A percentile compares a stretch with the other conserved stretches of the same genome.
These are phyloP conservation scores for Gasterosteus aculeatus DNA, from an alignment of 2,113 vertebrate species.

Conservation along the genomic window DNA sequence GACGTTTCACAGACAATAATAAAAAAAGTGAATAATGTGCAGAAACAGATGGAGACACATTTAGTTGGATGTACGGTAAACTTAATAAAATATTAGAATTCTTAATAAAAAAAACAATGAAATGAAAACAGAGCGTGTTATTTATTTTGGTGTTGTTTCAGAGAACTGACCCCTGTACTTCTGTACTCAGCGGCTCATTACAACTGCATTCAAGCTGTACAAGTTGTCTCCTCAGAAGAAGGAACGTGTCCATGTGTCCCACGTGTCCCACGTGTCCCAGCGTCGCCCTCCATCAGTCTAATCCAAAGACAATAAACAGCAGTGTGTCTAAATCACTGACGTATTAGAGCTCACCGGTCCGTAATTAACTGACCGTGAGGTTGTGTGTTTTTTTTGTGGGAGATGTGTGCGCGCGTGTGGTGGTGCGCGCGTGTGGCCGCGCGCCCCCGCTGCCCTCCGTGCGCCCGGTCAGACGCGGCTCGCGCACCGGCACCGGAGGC, in stretches of 20 bases:
- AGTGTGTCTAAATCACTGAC: background rate
- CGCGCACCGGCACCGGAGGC: slow-evolving; percentile 26
- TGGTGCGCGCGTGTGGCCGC: background rate
- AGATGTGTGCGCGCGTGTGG: background rate
- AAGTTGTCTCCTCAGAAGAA: background rate
- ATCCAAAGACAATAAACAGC: slow-evolving; percentile 15
- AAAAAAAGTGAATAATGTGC: background rate
- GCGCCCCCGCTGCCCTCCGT: slow-evolving; percentile 22
- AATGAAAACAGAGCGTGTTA: too few relatives aligned
- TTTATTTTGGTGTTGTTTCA: background rate
- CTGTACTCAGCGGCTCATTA: slow-evolving; percentile 33
- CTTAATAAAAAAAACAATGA: background rate
- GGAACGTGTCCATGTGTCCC: background rate
- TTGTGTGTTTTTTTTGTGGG: too few relatives aligned
- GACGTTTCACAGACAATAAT: background rate
- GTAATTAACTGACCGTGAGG: too few relatives aligned
- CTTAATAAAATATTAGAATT: background rate
- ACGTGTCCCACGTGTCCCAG: background rate
- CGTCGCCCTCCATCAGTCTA: background rate
- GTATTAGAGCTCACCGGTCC: too few relatives aligned
- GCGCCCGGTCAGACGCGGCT: background rate
- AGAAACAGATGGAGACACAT: background rate
- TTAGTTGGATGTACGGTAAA: background rate
- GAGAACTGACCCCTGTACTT: background rate
- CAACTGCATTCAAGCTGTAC: background rate